These are phyloP conservation scores for Bujurquina vittata DNA, from an alignment of 2,113 vertebrate species.

Conservation along the genomic window DNA sequence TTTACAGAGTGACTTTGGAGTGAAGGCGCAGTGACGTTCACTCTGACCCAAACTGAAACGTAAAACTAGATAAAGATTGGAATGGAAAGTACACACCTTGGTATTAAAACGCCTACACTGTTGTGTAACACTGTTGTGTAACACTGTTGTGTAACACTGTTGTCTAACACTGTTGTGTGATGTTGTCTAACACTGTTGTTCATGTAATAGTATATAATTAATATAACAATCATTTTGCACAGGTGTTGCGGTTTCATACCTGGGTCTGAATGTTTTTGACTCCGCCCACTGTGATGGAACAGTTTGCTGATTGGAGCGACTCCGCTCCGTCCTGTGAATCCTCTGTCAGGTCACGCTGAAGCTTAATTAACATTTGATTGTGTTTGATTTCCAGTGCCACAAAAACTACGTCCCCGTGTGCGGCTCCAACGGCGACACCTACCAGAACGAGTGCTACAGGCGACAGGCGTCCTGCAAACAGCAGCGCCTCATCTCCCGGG, in stretches of 20 bases:
- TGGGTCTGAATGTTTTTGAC: neutral
- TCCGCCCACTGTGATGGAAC: neutral
- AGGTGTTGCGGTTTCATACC: neutral
- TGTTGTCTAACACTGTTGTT: neutral
- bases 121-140: no score
- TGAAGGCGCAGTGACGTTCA: neutral
- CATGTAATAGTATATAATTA: neutral
- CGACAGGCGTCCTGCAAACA: conserved; percentile 94
- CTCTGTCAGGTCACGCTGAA: neutral
- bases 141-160: no score
- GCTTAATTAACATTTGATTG: conserved; percentile 28
- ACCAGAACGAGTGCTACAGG: conserved; percentile 96
- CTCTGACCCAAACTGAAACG: neutral
- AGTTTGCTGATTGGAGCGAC: neutral
- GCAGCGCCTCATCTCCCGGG: conserved; percentile 89
- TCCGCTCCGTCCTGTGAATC: neutral
- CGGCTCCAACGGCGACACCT: conserved; percentile 96
- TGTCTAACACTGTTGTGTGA: no score
- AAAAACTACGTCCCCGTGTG: conserved; percentile 95
- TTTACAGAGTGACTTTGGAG: accelerated
- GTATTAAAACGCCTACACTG: no score
- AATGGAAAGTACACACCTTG: no score
- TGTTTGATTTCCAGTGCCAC: conserved; percentile 85
- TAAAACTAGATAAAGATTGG: no score
- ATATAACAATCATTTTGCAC: neutral